Conservation (phyloP, 2,888 invertebrate genomes). For the Pseudolycoriella hygida region DNA sequence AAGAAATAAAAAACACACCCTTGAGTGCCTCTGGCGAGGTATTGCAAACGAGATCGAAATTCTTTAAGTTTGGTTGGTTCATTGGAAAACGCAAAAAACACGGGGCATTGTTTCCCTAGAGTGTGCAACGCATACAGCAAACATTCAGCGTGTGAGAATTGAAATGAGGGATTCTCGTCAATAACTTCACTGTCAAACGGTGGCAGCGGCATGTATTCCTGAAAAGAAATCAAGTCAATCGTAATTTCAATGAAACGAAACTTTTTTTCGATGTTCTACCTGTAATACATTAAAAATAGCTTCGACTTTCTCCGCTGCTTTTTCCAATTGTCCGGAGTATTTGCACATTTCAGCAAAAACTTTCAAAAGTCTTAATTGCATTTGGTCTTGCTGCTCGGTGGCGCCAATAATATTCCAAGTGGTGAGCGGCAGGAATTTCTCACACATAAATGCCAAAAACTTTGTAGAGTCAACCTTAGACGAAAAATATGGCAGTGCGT, state of each 20-base stretch:
- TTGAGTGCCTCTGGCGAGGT: conserved; percentile 81
- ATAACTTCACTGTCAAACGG: conserved; percentile 42
- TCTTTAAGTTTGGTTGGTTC: conserved; percentile 63
- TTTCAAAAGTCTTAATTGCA: conserved; percentile 64
- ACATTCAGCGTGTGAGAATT: conserved; percentile 89
- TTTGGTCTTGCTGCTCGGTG: conserved; percentile 37
- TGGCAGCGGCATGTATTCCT: conserved; percentile 81
- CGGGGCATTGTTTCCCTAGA: conserved; percentile 60
- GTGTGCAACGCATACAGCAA: conserved; percentile 60
- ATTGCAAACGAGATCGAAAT: conserved; percentile 71
- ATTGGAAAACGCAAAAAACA: conserved; percentile 51
- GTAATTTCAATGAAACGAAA: not conserved
- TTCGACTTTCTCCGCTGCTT: conserved; percentile 53
- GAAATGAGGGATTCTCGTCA: conserved; percentile 60
- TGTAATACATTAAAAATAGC: conserved; percentile 59
- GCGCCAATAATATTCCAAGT: conserved; percentile 39
- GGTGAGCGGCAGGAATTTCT: conserved; percentile 62
- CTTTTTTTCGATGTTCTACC: conserved; percentile 20
- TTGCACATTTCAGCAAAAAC: conserved; percentile 72
- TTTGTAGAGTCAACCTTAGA: conserved; percentile 69
- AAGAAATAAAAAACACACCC: conserved; percentile 35
- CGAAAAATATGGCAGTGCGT: conserved; percentile 79
- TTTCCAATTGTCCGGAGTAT: conserved; percentile 58
- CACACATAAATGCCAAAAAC: conserved; percentile 70
- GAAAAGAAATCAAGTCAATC: conserved; percentile 16